Evolutionary conservation across 2,113 vertebrate genomes (phyloP), one percentile per base, ranked within the genome.

Genomic region (Apaloderma vittatum): DNA sequence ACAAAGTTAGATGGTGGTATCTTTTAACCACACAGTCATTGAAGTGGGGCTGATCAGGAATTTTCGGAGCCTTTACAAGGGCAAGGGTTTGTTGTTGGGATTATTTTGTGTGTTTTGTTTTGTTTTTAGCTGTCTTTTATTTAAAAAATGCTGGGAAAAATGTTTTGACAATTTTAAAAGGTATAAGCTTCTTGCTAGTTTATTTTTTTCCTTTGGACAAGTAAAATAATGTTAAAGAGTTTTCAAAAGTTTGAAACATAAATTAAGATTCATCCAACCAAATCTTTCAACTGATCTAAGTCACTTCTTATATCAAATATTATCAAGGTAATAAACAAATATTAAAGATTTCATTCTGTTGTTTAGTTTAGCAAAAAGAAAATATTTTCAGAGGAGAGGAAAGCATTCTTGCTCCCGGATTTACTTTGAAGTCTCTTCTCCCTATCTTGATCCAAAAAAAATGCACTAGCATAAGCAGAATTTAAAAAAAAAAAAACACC

Each of bases 281-380:
- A 86, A 85, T 11, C 21, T 79, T 96, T 95, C 78, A 92, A 55
- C 27, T 72, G 78, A 78, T 82, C 66, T 57, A 92, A 67, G 52
- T 5, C 61, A 63, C 46, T 88, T 81, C 40, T 66, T 49, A 49
- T 32, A 74, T 27, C 5, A 24, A 51, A 18, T 71, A 82, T 82
- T 86, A 92, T 82, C 52, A 75, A 78, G 27, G 70, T 82, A 66
- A 77, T 84, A 93, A 94, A 68, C 17, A 80, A 86, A 79, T 82
- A 63, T 12, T 79, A 76, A 81, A 88, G n/a, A 85, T 85, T 82
- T 77, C 11, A 85, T 14, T 55, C 57, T 78, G 29, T 55, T 12
- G 27, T 58, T 79, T 79, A 26, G 52, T 85, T 92, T 83, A 34
- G 43, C 51, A 79, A 78, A 77, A 51, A 22, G 13, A 88, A 78